Base-by-base conservation (phyloP, 2,888 invertebrate genomes). In the Bombylius discolor region DNA sequence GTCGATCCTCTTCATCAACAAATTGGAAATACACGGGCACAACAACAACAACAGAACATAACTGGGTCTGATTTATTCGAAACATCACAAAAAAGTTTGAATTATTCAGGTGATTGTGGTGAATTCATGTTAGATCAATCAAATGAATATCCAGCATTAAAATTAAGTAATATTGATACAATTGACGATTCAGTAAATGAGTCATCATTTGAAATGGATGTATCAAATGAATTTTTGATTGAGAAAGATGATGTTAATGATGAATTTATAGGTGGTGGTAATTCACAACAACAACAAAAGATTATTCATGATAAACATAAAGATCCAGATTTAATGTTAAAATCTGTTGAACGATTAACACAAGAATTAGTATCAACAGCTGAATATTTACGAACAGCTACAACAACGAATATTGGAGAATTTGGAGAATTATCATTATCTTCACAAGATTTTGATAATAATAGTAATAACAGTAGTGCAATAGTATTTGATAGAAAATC, bases 261-360 rank as follows among this genome's bases (percentile, higher is more conserved):
- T 4, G 23, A 42, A 33, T 42, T 39, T 73, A 49, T 72, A 71
- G 32, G 65, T 60, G 51, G 59, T 64, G 23, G 61, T 61, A 53
- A 61, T 59, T 11, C 52, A 57, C 9, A 62, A 59, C 12, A 52
- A 51, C 39, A 46, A 39, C 14, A 45, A 36, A 55, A 48, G n/a
- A 45, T 49, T 9, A 47, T 52, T 12, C 52, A 55, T 39, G 66
- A 78, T 49, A 75, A 78, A 46, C 79, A 78, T 54, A 76, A 78
- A 56, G 82, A 83, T 72, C 82, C 83, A 0, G 83, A 83, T 64
- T 77, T 83, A 1, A 83, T 83, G 83, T 77, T 84, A 2, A 82
- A 81, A 59, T 83, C 83, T 0, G 74, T 83, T 53, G 83, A 84
- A 65, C 75, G 83, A 23, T 72, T 83, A 23, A 84, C 83, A 0